Conservation (phyloP, 2,888 invertebrate genomes). For the Bombyx huttoni region DNA sequence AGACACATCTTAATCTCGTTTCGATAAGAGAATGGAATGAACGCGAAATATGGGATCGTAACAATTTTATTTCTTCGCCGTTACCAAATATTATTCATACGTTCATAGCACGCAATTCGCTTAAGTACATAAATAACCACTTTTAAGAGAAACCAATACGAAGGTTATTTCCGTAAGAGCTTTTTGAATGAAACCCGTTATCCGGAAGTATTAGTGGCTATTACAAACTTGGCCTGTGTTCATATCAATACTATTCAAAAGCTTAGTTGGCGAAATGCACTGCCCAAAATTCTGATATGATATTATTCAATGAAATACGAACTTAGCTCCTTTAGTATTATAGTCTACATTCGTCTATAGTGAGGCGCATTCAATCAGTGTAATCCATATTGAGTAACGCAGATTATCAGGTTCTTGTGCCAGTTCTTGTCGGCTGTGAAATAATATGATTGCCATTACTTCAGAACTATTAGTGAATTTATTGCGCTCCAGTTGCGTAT, state of each 20-base stretch:
- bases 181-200: slow-evolving; percentile 5
- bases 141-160: background rate
- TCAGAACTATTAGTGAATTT: slow-evolving; percentile 30
- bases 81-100: too few species aligned
- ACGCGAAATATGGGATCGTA: too few species aligned
- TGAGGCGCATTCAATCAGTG: slow-evolving; percentile 10
- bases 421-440: slow-evolving; percentile 18
- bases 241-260: slow-evolving; percentile 23
- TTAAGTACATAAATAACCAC: background rate
- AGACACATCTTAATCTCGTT: too few species aligned
- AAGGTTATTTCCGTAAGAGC: slow-evolving; percentile 8
- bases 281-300: slow-evolving; percentile 10
- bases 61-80: too few species aligned
- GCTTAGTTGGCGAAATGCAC: slow-evolving; percentile 28
- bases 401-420: slow-evolving; percentile 16
- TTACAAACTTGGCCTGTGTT: slow-evolving; percentile 24
- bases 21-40: too few species aligned
- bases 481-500: slow-evolving; percentile 47
- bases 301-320: background rate
- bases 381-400: slow-evolving; percentile 18
- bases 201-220: slow-evolving; percentile 17
- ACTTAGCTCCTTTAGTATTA: background rate
- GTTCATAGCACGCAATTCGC: background rate
- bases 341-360: background rate
- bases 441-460: slow-evolving; percentile 26